Base-by-base conservation (phyloP, 2,888 invertebrate species). In the Nineta flava region DNA sequence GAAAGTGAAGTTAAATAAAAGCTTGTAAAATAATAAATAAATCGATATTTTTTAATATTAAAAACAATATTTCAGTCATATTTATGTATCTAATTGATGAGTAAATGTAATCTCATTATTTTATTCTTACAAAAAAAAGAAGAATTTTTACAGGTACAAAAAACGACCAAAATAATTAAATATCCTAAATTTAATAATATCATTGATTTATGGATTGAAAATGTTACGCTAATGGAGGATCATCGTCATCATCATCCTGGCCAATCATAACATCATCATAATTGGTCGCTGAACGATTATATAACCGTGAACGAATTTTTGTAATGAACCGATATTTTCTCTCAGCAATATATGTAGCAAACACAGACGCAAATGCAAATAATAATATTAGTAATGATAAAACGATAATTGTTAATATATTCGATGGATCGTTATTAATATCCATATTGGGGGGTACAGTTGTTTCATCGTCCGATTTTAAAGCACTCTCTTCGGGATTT, bases 251-350 rank as follows among this genome's bases (percentile, higher is more conserved):
- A 48, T 60, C 65, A 55, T 67, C 66, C 52, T 64, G 63, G 6
- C 68, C 67, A 53, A 68, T 67, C 66, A 67, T 67, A 51, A 67
- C 66, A 55, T 68, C 68, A 57, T 68, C 67, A 54, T 67, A 67
- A 53, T 60, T 65, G n/a, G 51, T 51, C 53, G 58, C 60, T 53
- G 61, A 60, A 59, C 44, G 49, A n/a, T 44, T 32, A 19, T 15
- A 13, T 9, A 49, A 49, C 38, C 45, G 38, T 13, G 31, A 21
- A 26, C 45, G 49, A 21, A 49, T 17, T 44, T 44, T 44, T 21
- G 49, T 41, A 3, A 49, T 34, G n/a, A 49, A 7, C 9, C 45
- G 17, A 26, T 49, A 49, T 9, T 26, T 32, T 34, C 21, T 44
- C 19, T 49, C 49, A n/a, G 32, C 44, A 21, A 44, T 44, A 49